Percentiles rank a stretch among this genome's conserved stretches.
Evolutionary conservation across 2,888 invertebrate species (phyloP).

Genomic region (Drosophila atroscutellata): DNA sequence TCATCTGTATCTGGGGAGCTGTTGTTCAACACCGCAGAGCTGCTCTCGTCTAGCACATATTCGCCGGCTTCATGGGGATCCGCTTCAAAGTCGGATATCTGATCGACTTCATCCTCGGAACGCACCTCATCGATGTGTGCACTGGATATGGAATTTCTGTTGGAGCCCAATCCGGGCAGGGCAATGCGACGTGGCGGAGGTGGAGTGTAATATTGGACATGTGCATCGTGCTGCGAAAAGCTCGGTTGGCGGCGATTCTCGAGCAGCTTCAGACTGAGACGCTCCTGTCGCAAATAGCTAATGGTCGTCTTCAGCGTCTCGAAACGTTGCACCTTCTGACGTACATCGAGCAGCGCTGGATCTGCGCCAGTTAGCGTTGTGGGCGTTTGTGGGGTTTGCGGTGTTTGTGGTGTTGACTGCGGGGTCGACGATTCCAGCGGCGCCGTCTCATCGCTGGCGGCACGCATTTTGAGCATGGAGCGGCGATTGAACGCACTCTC

Average conservation of each 20-base stretch:
- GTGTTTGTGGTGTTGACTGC: background rate
- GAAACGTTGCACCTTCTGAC: constrained; percentile 79
- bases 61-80: constrained; percentile 43
- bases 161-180: constrained; percentile 49
- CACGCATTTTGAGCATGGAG: constrained; percentile 76
- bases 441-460: constrained; percentile 29
- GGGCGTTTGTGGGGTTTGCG: constrained; percentile 15
- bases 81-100: constrained; percentile 72
- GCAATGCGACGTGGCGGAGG: constrained; percentile 61
- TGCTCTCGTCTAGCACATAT: constrained; percentile 65
- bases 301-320: constrained; percentile 72
- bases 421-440: background rate
- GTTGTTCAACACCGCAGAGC: constrained; percentile 52
- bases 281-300: constrained; percentile 57
- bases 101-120: constrained; percentile 84
- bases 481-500: constrained; percentile 80
- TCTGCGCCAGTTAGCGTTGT: constrained; percentile 52
- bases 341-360: constrained; percentile 78
- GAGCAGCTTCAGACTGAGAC: constrained; percentile 61
- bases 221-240: constrained; percentile 41
- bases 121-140: constrained; percentile 76
- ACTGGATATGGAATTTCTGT: constrained; percentile 44
- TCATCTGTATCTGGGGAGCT: constrained; percentile 9
- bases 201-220: constrained; percentile 25
- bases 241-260: constrained; percentile 59